Conservation (phyloP, 2,113 vertebrate genomes). For the Bos javanicus region DNA sequence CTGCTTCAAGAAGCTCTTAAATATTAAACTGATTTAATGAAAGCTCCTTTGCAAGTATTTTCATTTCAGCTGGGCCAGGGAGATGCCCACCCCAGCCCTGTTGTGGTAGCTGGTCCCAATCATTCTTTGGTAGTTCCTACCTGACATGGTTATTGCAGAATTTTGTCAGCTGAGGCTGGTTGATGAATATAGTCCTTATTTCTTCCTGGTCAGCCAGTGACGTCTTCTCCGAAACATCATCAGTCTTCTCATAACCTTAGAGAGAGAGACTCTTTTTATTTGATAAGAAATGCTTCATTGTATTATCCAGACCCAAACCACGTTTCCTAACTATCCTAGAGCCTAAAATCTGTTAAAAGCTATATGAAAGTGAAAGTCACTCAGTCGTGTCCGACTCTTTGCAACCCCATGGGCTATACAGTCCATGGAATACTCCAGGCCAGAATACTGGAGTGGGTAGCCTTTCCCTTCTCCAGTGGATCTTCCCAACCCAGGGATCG, state of each 20-base stretch:
- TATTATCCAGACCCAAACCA: background rate
- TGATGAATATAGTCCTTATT: constrained; percentile 93
- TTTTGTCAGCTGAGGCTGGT: constrained; percentile 94
- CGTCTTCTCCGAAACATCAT: constrained; percentile 94
- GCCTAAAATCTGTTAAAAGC: background rate
- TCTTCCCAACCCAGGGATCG: background rate
- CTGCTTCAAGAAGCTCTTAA: background rate
- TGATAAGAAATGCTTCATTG: background rate
- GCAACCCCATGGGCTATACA: background rate
- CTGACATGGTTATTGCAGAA: constrained; percentile 98
- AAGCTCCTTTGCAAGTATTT: background rate
- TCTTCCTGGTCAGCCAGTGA: constrained; percentile 97
- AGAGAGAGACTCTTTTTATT: constrained; percentile 34
- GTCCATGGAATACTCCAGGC: background rate
- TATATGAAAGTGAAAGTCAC: background rate
- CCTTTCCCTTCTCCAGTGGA: background rate
- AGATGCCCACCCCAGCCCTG: accelerated
- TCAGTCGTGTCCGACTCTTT: background rate
- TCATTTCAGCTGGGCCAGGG: accelerated
- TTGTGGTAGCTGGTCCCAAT: background rate
- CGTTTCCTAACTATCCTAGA: background rate
- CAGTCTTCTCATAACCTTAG: constrained; percentile 97
- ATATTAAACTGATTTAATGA: background rate
- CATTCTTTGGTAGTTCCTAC: constrained; percentile 76
- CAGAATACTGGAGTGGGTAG: background rate